Evolutionary conservation across 2,797 vertebrate genomes (phyloP), one percentile per base, ranked within the genome.

Genomic region (Sebastes taczanowskii): DNA sequence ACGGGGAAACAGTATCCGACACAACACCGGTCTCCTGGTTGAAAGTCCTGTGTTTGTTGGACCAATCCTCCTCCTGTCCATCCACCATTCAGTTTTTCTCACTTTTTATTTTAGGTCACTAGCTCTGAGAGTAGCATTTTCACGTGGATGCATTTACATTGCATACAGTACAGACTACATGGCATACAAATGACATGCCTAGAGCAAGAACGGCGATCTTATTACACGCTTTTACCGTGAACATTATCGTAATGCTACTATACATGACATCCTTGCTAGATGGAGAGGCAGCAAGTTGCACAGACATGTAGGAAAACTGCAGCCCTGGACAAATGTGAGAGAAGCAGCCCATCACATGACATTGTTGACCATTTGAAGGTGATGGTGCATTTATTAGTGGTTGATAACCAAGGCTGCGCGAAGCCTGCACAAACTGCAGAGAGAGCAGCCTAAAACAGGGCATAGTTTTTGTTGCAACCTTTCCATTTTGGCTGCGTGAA

Each of bases 11-110:
- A 42, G 38, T 42, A 42, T 42, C 38, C 13, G 13, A 42, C 38
- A 42, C 38, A 42, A 42, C 38, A 42, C 14, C 38, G 6, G 38
- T 42, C 38, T 42, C 38, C 38, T 42, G 38, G 38, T 42, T 42
- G 38, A 49, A 49, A 49, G 42, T 0, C 42, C 42, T 49, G 16
- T 18, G 42, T 49, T 49, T 49, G 42, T 49, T 49, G 42, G 42
- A 49, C 42, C 42, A 16, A 49, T 49, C 42, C 42, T 18, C 42
- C 0, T 20, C 42, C 42, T 13, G 0, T 49, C 16, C 3, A 16
- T 20, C 42, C 42, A 49, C 42, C 42, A 49, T 20, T 16, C 42
- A 49, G 42, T 49, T 13, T 49, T 49, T 42, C 14, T 42, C 38
- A 20, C 42, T 49, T 18, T 46, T 49, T 20, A 49, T 49, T 49